Conservation (phyloP, 2,888 invertebrate genomes). For the Amphimallon solstitiale region DNA sequence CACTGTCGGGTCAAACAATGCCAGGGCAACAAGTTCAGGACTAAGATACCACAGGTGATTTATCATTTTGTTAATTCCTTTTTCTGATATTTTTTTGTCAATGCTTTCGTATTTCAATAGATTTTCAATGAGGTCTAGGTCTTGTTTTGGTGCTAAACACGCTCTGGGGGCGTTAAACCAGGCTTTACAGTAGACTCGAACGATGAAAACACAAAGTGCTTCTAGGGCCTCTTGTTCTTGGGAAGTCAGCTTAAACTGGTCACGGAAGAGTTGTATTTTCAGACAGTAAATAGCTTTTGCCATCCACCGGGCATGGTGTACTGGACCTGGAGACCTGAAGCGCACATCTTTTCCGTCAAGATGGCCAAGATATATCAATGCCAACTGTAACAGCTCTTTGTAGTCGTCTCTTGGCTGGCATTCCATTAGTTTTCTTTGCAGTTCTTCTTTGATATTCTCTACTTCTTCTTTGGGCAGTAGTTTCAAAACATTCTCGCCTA, state of each 20-base stretch:
- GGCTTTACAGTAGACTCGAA: no score
- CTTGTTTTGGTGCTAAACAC: background rate
- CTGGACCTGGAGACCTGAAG: background rate
- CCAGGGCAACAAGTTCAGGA: no score
- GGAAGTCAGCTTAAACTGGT: slow-evolving; percentile 4
- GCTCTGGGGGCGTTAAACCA: no score
- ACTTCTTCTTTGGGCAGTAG: background rate
- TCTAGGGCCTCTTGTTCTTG: background rate
- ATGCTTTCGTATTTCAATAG: no score
- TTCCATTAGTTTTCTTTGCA: slow-evolving; percentile 3
- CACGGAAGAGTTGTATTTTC: background rate
- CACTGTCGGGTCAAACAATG: no score
- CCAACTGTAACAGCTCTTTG: background rate
- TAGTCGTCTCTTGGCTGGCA: slow-evolving; percentile 1
- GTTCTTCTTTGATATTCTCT: background rate
- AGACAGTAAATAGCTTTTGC: slow-evolving; percentile 14
- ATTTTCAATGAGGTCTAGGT: slow-evolving; percentile 16
- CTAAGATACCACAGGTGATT: slow-evolving; percentile 4
- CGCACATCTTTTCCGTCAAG: no score
- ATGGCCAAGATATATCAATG: background rate
- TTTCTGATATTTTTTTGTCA: no score
- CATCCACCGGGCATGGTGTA: background rate
- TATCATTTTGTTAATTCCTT: background rate
- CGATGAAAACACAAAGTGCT: background rate
- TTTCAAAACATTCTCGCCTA: slow-evolving; percentile 2